Percentiles rank a stretch among this genome's conserved stretches.
Conservation (phyloP, 1,140 invertebrate species). For the Mercenaria mercenaria region DNA sequence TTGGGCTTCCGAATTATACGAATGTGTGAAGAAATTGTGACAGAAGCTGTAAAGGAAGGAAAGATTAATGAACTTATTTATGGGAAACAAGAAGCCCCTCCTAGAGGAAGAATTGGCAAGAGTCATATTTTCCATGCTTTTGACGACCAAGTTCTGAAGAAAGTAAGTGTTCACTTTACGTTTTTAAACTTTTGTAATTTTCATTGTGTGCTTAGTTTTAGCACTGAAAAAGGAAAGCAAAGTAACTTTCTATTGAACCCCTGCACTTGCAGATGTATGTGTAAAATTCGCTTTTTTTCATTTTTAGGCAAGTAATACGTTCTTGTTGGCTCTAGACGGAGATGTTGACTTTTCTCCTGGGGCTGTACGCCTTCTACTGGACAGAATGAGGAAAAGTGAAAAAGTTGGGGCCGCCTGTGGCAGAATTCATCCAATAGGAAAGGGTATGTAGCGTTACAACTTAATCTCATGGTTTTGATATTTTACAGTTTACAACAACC, state of each 20-base stretch:
- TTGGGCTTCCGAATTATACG: constrained; percentile 85
- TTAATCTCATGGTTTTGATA: no score
- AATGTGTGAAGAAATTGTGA: constrained; percentile 19
- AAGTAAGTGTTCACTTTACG: background rate
- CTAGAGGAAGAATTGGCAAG: background rate
- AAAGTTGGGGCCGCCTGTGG: constrained; percentile 88
- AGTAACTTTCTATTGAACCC: no score
- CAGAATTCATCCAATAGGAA: constrained; percentile 87
- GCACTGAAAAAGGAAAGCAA: no score
- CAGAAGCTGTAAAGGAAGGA: constrained; percentile 15
- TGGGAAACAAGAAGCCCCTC: background rate
- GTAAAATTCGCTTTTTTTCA: no score
- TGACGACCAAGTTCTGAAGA: constrained; percentile 31
- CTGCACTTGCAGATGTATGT: no score
- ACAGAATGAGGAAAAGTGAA: constrained; percentile 87
- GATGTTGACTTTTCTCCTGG: constrained; percentile 88
- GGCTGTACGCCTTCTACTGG: constrained; percentile 86
- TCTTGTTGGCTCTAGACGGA: constrained; percentile 87
- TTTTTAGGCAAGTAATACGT: constrained; percentile 88
- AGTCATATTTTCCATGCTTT: constrained; percentile 58
- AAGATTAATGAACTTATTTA: background rate
- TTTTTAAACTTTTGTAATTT: no score
- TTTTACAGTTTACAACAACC: no score
- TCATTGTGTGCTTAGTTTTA: no score
- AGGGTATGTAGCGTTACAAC: no score